Evolutionary conservation across 1,140 invertebrate species (phyloP).

Genomic region (Achatina immaculata): DNA sequence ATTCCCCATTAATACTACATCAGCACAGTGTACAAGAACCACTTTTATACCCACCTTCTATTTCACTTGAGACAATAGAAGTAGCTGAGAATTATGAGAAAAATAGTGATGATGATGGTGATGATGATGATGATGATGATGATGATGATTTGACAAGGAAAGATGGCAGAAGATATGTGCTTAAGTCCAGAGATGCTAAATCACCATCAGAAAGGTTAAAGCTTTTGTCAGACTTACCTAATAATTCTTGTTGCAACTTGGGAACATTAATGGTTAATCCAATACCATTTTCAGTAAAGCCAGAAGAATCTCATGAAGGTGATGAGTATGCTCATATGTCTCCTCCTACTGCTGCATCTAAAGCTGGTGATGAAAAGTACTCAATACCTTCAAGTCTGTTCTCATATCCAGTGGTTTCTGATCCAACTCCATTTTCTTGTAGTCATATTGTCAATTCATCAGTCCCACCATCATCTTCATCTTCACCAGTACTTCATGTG

Average conservation of each 20-base stretch:
- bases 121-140: background rate
- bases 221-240: conserved; percentile 1
- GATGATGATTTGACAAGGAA: background rate
- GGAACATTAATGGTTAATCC: background rate
- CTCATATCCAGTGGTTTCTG: background rate
- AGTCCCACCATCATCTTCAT: background rate
- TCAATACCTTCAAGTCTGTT: background rate
- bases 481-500: background rate
- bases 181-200: background rate
- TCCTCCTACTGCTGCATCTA: background rate
- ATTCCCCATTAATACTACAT: background rate
- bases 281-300: background rate
- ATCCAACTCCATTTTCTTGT: conserved; percentile 1
- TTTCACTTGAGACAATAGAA: background rate
- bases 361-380: background rate
- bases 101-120: background rate
- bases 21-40: background rate
- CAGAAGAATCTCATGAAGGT: background rate
- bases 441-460: background rate
- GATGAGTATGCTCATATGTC: background rate
- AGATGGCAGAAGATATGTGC: background rate
- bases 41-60: conserved; percentile 5
- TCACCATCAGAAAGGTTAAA: conserved; percentile 11
- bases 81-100: background rate
- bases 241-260: background rate